Evolutionary conservation across 2,797 vertebrate genomes (phyloP).

Genomic region (Neolamprologus multifasciatus): DNA sequence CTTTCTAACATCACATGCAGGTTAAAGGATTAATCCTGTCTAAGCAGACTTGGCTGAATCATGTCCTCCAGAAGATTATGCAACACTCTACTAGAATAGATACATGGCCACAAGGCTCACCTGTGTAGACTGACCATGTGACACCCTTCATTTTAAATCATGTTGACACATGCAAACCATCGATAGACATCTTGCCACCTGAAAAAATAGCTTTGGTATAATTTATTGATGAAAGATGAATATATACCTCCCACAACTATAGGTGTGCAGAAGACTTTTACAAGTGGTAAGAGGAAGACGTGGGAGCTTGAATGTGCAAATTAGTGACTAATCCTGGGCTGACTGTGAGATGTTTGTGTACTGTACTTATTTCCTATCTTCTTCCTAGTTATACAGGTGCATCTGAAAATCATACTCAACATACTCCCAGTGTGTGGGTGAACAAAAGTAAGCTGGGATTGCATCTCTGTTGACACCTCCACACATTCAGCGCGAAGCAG

Average conservation of each 20-base stretch:
- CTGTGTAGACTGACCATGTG: conserved; percentile 39
- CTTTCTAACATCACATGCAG: not conserved
- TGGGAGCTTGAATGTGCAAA: conserved; percentile 27
- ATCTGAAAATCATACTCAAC: conserved; percentile 30
- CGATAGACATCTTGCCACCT: not conserved
- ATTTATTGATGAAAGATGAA: not conserved
- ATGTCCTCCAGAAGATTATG: conserved; percentile 37
- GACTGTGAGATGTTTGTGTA: not conserved
- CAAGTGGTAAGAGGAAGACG: conserved; percentile 8
- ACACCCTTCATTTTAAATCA: not conserved
- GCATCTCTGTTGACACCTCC: conserved; percentile 61
- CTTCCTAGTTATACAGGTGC: conserved; percentile 38
- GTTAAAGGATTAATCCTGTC: conserved; percentile 26
- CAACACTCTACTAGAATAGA: conserved; percentile 23
- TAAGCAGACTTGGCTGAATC: conserved; percentile 46
- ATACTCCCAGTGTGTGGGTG: conserved; percentile 52
- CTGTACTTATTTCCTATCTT: conserved; percentile 20
- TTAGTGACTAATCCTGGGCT: conserved; percentile 31
- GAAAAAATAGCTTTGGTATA: not conserved
- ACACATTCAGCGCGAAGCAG: conserved; percentile 48
- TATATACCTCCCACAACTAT: not conserved
- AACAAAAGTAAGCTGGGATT: conserved; percentile 49
- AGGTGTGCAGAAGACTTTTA: not conserved
- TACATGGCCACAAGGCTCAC: conserved; percentile 40
- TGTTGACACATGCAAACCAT: not conserved